phyloP scores from a whole-genome alignment of 2,888 invertebrate genomes.

The Euplagia quadripunctaria region DNA sequence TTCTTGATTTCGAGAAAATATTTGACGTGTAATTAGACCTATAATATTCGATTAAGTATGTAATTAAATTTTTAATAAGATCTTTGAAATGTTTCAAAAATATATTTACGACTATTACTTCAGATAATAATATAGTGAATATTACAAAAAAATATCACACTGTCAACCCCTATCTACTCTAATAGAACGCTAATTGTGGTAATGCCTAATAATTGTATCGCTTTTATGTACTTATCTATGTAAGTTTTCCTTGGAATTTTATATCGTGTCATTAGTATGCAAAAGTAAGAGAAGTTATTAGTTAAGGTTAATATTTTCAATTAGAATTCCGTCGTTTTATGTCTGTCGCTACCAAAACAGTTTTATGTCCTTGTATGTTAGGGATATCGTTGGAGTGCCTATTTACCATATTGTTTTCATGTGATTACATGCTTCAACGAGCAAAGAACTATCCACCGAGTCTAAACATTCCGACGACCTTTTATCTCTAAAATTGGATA shows the following conservation, averaged over 20 bases:
- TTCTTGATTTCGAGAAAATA: no score
- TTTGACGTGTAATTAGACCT: no score
- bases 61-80: no score
- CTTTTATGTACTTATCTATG: neutral
- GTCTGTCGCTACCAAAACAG: neutral
- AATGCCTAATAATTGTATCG: neutral
- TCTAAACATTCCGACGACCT: slow-evolving; percentile 52
- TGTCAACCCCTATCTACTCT: no score
- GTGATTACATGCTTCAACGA: slow-evolving; percentile 71
- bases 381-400: neutral
- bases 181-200: neutral
- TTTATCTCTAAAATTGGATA: slow-evolving; percentile 65
- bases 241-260: neutral
- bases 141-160: no score
- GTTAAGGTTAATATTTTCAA: neutral
- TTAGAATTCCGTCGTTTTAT: neutral
- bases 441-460: slow-evolving; percentile 73
- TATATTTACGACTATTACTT: no score
- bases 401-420: slow-evolving; percentile 58
- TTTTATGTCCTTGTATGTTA: neutral
- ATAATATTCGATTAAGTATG: no score
- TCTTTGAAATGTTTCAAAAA: no score
- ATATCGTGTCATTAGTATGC: neutral
- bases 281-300: neutral
- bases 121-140: no score